Conservation (phyloP, 2,888 invertebrate genomes). For the Tachina grossa region DNA sequence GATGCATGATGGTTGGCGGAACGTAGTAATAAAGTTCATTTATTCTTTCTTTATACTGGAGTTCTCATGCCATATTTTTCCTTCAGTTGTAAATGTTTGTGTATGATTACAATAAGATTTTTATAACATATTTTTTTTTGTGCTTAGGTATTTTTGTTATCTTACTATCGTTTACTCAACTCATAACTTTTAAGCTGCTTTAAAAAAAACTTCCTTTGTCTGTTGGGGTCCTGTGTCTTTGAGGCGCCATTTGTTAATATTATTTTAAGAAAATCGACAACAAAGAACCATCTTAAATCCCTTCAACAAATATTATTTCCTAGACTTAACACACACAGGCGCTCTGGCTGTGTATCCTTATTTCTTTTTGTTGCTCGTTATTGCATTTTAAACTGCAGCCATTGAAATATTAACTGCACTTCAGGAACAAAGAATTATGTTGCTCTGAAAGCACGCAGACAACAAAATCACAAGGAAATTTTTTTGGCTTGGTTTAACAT, state of each 20-base stretch:
- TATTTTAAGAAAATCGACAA: constrained; percentile 22
- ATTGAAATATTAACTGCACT: constrained; percentile 30
- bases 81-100: constrained; percentile 12
- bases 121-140: constrained; percentile 15
- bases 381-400: constrained; percentile 37
- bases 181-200: constrained; percentile 29
- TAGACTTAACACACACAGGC: constrained; percentile 28
- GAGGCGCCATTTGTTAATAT: constrained; percentile 38
- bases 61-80: constrained; percentile 15
- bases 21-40: constrained; percentile 51
- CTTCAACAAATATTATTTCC: constrained; percentile 19
- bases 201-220: constrained; percentile 35
- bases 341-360: neutral
- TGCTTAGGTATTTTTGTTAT: neutral
- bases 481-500: constrained; percentile 38
- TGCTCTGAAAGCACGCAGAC: neutral
- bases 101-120: constrained; percentile 34
- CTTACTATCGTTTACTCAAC: constrained; percentile 15
- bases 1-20: constrained; percentile 9
- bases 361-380: neutral
- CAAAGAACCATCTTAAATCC: constrained; percentile 48
- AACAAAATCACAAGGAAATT: constrained; percentile 25
- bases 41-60: constrained; percentile 47
- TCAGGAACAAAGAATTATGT: constrained; percentile 55
- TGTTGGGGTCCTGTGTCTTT: constrained; percentile 1